phyloP scores from a whole-genome alignment of 2,113 vertebrate genomes.

The Thunnus thynnus region DNA sequence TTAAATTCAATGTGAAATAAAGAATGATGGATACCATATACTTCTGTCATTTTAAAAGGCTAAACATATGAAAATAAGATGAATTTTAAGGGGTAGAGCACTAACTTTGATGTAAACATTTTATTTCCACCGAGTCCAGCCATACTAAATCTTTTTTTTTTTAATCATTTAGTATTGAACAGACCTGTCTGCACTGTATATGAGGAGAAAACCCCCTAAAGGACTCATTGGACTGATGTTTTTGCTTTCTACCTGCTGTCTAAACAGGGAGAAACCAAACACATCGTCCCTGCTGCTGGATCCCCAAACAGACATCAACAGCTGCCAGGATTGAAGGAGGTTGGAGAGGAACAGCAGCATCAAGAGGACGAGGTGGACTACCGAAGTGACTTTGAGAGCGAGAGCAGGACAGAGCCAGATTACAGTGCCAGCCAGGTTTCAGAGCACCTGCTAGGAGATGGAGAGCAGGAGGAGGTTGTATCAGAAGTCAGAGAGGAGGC shows the following conservation, averaged over 20 bases:
- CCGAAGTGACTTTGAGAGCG: slow-evolving; percentile 84
- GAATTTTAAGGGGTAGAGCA: too few species aligned
- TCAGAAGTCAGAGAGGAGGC: slow-evolving; percentile 30
- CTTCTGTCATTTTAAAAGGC: too few species aligned
- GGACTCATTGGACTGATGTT: background rate
- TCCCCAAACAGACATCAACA: background rate
- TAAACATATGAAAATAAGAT: too few species aligned
- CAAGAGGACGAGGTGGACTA: slow-evolving; percentile 56
- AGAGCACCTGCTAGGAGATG: slow-evolving; percentile 75
- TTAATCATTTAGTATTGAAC: too few species aligned
- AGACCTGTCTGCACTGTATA: too few species aligned
- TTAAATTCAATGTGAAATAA: too few species aligned
- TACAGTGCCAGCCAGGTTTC: slow-evolving; percentile 79
- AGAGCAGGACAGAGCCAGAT: slow-evolving; percentile 61
- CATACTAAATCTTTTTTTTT: too few species aligned
- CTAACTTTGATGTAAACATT: too few species aligned
- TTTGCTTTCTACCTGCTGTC: background rate
- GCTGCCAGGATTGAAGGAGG: background rate
- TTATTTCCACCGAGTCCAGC: too few species aligned
- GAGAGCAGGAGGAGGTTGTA: slow-evolving; percentile 25
- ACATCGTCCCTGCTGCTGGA: background rate
- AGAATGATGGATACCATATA: too few species aligned
- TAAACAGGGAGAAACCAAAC: slow-evolving; percentile 37
- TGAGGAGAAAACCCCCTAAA: background rate
- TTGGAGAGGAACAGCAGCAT: background rate